Evolutionary conservation across 35 echinoderm and acorn worm genomes (phyloP).

Genomic region (Anneissia japonica): DNA sequence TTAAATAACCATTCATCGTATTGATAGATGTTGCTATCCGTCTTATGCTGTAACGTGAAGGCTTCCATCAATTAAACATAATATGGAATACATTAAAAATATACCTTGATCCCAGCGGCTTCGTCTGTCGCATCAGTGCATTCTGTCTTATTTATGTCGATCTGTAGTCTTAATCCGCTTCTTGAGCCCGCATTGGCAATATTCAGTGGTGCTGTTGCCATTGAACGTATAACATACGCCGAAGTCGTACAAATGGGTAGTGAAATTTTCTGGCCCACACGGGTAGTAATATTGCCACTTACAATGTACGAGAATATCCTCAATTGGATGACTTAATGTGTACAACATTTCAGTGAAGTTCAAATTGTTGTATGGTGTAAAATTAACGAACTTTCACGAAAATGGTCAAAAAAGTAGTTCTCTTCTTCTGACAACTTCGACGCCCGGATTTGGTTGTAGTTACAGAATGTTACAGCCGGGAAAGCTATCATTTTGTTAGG

Average conservation of each 20-base stretch:
- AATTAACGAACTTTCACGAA: neutral
- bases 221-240: conserved; percentile 5
- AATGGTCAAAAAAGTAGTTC: neutral
- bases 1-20: no score
- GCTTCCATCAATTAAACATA: no score
- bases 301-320: conserved; percentile 10
- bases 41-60: no score
- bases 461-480: conserved; percentile 73
- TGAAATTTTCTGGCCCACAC: conserved; percentile 25
- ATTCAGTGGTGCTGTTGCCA: neutral
- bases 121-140: neutral
- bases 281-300: neutral
- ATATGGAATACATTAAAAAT: no score
- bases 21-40: no score
- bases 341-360: neutral
- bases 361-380: neutral
- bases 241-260: conserved; percentile 1
- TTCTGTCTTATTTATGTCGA: neutral
- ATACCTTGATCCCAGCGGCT: neutral
- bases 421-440: neutral
- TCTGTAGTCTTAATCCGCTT: neutral
- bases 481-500: conserved; percentile 27
- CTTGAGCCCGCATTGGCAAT: neutral
- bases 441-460: conserved; percentile 63
- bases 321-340: neutral